Evolutionary conservation across 2,888 invertebrate species (phyloP), one percentile per base, ranked within the genome.

Genomic region (Epsilonema sp.): DNA sequence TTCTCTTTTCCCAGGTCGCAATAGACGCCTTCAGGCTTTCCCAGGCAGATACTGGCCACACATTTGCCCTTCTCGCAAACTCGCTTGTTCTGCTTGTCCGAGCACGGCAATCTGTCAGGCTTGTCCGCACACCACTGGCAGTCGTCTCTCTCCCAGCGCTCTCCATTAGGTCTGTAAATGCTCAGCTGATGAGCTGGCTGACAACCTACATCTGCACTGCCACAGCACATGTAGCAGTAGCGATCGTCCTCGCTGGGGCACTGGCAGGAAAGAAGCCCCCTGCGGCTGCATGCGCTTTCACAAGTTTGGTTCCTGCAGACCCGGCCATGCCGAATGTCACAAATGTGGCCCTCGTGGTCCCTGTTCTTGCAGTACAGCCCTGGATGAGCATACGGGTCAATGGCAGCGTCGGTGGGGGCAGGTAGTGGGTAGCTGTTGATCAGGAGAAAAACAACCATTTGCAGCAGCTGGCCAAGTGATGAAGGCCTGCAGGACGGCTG

Each of bases 211-310:
- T 56, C 46, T 40, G 53, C 53, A 44, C 55, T 61, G 24, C 63
- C 63, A 44, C 63, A 63, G 47, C 63, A 63, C 25, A 64, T 51
- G 50, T 63, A 63, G 51, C 63, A 63, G 50, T 61, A 62, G 50
- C 58, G 56, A 53, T 63, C 63, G 49, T 62, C 61, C 47, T 63
- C 61, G 1, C 51, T 52, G 48, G 64, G 59, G 45, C 63, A 63
- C 19, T 56, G 54, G 43, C 63, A 63, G 45, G 57, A 57, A 41
- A 53, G 52, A 61, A 63, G 58, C 20, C 58, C 59, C 5, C 54
- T 50, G 11, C 56, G 39, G 11, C 57, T 54, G 47, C 63, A 63
- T 19, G 57, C 63, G 4, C 21, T 26, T 20, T 40, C 39, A 21
- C 45, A 21, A 19, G 21, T 3, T 3, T 16, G 26, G 3, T 8